Conservation (phyloP, 2,113 vertebrate genomes). For the Mystacornis crossleyi region DNA sequence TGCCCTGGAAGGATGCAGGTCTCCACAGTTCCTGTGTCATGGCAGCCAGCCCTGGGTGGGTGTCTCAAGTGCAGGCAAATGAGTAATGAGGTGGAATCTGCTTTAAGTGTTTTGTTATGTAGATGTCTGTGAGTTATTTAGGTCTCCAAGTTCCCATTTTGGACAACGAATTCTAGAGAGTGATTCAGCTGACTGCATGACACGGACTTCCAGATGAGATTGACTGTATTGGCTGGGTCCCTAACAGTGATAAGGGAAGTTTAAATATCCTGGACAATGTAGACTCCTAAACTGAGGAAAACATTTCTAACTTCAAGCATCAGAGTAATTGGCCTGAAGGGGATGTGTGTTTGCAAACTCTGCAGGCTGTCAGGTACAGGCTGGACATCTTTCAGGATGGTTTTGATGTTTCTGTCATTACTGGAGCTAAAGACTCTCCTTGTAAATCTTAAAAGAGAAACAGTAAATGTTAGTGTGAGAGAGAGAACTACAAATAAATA, state of each 20-base stretch:
- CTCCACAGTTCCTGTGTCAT: neutral
- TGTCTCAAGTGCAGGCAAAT: neutral
- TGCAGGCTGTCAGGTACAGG: neutral
- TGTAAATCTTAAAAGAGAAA: neutral
- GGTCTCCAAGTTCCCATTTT: neutral
- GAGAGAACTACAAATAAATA: neutral
- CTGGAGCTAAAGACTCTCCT: neutral
- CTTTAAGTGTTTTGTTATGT: neutral
- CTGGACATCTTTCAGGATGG: neutral
- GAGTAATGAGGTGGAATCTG: neutral
- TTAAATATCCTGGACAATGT: neutral
- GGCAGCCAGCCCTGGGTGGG: neutral
- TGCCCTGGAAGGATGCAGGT: neutral
- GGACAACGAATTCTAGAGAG: neutral
- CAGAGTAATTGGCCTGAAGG: neutral
- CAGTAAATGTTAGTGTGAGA: neutral
- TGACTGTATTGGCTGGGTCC: neutral
- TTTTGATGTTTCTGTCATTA: neutral
- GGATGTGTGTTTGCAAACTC: neutral
- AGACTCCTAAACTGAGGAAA: neutral
- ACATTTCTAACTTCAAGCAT: neutral
- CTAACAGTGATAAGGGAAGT: neutral
- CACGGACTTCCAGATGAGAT: neutral
- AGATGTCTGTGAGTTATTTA: neutral
- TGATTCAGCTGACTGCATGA: neutral